Percentiles rank a stretch among this genome's conserved stretches.
phyloP scores from a whole-genome alignment of 2,113 vertebrate species.

The Anhinga rufa region DNA sequence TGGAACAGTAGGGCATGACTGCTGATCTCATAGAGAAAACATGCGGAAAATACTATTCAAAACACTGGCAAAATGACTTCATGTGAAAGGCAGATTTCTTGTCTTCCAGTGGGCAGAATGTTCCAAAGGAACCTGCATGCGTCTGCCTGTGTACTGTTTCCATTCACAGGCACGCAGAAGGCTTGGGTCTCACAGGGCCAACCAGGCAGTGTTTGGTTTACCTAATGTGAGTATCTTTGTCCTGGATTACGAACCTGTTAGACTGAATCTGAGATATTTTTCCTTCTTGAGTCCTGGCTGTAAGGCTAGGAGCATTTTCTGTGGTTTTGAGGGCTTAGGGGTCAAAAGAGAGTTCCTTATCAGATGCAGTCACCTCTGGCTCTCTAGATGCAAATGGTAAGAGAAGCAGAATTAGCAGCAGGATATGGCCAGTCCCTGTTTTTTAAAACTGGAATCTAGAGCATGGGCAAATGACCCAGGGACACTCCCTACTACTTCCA shows the following conservation, averaged over 20 bases:
- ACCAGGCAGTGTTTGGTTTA: neutral
- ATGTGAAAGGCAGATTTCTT: conserved; percentile 45
- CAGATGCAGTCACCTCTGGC: neutral
- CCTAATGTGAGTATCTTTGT: neutral
- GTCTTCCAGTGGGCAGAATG: conserved; percentile 20
- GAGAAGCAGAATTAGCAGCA: neutral
- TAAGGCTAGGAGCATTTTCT: neutral
- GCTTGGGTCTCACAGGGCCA: neutral
- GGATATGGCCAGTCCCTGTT: neutral
- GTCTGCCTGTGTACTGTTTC: neutral
- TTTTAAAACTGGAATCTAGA: neutral
- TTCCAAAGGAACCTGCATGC: neutral
- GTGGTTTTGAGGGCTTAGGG: neutral
- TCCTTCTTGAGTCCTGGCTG: neutral
- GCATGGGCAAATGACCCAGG: neutral
- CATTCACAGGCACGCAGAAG: neutral
- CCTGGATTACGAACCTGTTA: neutral
- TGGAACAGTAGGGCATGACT: conserved; percentile 58
- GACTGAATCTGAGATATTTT: neutral
- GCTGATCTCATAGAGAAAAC: conserved; percentile 61
- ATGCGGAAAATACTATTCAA: conserved; percentile 54
- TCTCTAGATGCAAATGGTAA: neutral
- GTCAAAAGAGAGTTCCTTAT: neutral
- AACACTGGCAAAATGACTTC: conserved; percentile 45
- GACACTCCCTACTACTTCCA: neutral